Percentiles rank a stretch among this genome's conserved stretches.
These are phyloP conservation scores for Coenobita brevimanus DNA, from an alignment of 1,140 invertebrate species.

Conservation along the genomic window DNA sequence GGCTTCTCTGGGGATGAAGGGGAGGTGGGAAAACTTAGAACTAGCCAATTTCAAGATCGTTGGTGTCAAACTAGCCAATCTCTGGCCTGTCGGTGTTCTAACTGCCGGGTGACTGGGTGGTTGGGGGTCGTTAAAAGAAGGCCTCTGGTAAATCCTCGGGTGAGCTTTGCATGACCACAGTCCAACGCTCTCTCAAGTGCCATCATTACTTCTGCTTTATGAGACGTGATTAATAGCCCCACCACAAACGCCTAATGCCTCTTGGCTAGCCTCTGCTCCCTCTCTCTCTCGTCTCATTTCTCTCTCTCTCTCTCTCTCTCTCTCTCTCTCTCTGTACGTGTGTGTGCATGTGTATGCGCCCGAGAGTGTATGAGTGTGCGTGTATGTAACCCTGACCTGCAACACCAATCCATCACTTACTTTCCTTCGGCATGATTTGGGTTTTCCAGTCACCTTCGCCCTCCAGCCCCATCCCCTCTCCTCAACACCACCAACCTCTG, in stretches of 20 bases:
- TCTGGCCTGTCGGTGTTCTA: not conserved
- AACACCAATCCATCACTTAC: too few species aligned
- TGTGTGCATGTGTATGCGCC: too few species aligned
- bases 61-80: too few species aligned
- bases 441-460: not conserved
- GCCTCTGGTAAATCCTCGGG: too few species aligned
- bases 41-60: too few species aligned
- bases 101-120: slow-evolving; percentile 40
- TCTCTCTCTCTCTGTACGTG: not conserved
- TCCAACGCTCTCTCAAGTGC: slow-evolving; percentile 15
- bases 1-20: too few species aligned
- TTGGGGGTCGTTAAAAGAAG: slow-evolving; percentile 30
- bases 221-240: slow-evolving; percentile 46
- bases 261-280: not conserved
- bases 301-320: not conserved
- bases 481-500: too few species aligned
- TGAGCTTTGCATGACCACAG: slow-evolving; percentile 43
- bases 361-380: too few species aligned
- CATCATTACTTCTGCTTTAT: slow-evolving; percentile 56
- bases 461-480: not conserved
- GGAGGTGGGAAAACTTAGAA: too few species aligned
- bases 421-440: not conserved
- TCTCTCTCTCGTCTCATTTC: not conserved
- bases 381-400: too few species aligned
- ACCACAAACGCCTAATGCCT: slow-evolving; percentile 14